Evolutionary conservation across 37 sponge, comb jelly and placozoan genomes (phyloP).

Genomic region (Hexactinellida sp.): DNA sequence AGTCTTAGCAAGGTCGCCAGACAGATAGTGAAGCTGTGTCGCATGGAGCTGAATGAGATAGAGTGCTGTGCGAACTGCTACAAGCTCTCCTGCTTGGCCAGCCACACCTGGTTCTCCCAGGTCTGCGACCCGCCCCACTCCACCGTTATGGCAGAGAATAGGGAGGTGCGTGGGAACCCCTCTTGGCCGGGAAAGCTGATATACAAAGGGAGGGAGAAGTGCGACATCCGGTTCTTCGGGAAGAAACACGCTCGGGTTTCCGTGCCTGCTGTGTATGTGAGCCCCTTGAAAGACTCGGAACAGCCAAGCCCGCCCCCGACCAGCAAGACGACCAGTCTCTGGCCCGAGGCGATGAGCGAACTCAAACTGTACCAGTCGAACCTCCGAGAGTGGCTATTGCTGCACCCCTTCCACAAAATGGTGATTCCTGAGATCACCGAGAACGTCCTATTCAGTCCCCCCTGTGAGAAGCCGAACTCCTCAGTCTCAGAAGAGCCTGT

Average conservation of each 20-base stretch:
- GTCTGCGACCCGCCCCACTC: constrained; percentile 50
- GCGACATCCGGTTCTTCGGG: constrained; percentile 91
- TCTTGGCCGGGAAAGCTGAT: constrained; percentile 90
- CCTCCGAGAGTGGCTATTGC: constrained; percentile 19
- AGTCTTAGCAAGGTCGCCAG: constrained; percentile 75
- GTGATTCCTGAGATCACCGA: background rate
- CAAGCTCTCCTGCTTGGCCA: constrained; percentile 20
- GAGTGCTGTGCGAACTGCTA: constrained; percentile 76
- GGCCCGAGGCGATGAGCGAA: constrained; percentile 56
- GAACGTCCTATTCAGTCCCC: background rate
- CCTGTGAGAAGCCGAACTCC: background rate
- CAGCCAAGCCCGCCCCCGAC: constrained; percentile 44
- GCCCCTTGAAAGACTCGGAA: background rate
- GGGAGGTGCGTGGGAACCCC: constrained; percentile 70
- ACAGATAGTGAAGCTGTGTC: constrained; percentile 57
- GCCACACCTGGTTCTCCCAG: background rate
- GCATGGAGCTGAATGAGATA: constrained; percentile 84
- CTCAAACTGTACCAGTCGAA: constrained; percentile 52
- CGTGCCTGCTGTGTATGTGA: background rate
- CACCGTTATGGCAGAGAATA: constrained; percentile 56
- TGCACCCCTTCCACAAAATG: background rate
- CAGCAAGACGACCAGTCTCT: constrained; percentile 44
- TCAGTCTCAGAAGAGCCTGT: background rate
- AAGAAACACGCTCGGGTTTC: constrained; percentile 52
- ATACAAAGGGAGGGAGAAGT: constrained; percentile 62